Conservation (phyloP, 2,888 invertebrate genomes). For the Nebria brevicollis region DNA sequence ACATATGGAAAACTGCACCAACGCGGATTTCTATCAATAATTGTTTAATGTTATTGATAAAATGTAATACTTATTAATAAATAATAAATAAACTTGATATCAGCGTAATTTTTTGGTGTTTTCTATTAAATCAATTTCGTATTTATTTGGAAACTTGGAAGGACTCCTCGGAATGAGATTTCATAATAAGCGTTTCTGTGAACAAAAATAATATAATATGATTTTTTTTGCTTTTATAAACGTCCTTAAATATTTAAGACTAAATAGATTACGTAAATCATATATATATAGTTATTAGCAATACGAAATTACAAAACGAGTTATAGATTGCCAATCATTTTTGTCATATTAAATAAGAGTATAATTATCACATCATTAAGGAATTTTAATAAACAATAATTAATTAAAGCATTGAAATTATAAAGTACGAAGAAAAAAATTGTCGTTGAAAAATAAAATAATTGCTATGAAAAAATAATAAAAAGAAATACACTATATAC, state of each 20-base stretch:
- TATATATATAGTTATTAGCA: not conserved
- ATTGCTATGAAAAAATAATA: not conserved
- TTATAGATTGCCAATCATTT: not conserved
- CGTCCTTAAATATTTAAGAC: not conserved
- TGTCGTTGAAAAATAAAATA: not conserved
- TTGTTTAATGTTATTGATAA: too few relatives aligned
- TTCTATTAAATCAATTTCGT: too few relatives aligned
- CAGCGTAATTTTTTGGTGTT: too few relatives aligned
- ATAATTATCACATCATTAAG: not conserved
- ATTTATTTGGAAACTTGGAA: too few relatives aligned
- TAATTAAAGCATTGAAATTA: not conserved
- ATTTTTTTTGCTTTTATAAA: not conserved
- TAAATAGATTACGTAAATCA: not conserved
- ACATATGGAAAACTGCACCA: too few relatives aligned
- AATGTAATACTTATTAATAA: too few relatives aligned
- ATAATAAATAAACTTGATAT: too few relatives aligned
- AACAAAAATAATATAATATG: too few relatives aligned
- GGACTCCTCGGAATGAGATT: too few relatives aligned
- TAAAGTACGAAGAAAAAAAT: not conserved
- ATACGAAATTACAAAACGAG: not conserved
- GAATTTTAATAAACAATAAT: not conserved
- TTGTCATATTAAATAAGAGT: not conserved
- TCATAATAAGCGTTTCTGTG: too few relatives aligned
- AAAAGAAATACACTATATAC: not conserved
- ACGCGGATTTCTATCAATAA: too few relatives aligned